Conservation (phyloP, 2,797 vertebrate species). For the Anabacerthia variegaticeps region DNA sequence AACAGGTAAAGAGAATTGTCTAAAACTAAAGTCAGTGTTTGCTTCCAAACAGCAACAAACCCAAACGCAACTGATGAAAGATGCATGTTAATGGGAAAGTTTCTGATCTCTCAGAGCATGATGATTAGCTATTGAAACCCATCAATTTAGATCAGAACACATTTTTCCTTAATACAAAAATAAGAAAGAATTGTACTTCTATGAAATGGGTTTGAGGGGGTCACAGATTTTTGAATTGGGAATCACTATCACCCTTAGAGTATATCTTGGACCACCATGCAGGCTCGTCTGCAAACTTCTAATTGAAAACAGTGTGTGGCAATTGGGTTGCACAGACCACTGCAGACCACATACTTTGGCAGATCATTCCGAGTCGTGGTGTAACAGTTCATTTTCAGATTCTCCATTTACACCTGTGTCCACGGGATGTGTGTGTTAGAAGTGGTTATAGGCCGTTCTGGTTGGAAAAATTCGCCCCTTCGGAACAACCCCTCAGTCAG, state of each 20-base stretch:
- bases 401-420: constrained; percentile 14
- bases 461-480: not conserved
- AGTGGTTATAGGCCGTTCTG: accelerated
- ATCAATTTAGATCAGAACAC: not conserved
- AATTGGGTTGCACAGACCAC: accelerated
- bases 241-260: not conserved
- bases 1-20: not conserved
- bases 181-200: not conserved
- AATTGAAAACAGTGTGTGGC: constrained; percentile 14
- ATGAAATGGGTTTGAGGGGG: not conserved
- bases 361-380: not conserved
- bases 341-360: not conserved
- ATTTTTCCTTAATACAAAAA: not conserved
- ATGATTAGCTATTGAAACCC: not conserved
- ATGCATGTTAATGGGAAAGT: accelerated
- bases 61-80: not conserved
- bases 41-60: not conserved
- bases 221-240: not conserved
- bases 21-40: not conserved
- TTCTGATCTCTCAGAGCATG: not conserved
- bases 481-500: not conserved
- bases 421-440: accelerated
- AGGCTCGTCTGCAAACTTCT: not conserved
- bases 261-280: constrained; percentile 8
- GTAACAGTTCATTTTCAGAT: not conserved